Conservation (phyloP, 2,888 invertebrate genomes). For the Sipha maydis region DNA sequence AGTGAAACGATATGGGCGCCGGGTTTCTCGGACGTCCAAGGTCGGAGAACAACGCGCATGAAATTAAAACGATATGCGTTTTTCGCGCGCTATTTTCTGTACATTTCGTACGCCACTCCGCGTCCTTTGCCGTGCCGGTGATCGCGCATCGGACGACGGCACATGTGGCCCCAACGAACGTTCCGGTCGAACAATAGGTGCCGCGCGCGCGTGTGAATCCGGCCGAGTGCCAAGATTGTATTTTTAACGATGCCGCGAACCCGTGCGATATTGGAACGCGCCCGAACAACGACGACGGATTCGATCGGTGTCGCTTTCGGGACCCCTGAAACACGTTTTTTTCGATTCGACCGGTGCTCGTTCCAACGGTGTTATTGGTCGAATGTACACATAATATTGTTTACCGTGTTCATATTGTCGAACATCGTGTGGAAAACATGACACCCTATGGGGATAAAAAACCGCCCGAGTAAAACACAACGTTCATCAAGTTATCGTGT, state of each 20-base stretch:
- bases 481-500: too few species aligned
- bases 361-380: too few species aligned
- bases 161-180: neutral
- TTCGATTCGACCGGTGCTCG: neutral
- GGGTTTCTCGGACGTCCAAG: slow-evolving; percentile 6
- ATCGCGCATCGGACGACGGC: too few species aligned
- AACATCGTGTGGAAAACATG: too few species aligned
- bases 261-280: neutral
- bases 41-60: neutral
- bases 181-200: slow-evolving; percentile 30
- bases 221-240: slow-evolving; percentile 14
- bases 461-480: too few species aligned
- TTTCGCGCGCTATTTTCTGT: slow-evolving; percentile 27
- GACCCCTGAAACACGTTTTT: neutral
- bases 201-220: neutral
- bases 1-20: slow-evolving; percentile 5
- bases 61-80: neutral
- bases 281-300: neutral
- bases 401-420: too few species aligned
- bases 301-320: neutral
- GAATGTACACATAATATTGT: too few species aligned
- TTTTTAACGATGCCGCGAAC: neutral
- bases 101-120: neutral
- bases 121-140: neutral
- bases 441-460: too few species aligned